phyloP scores from a whole-genome alignment of 2,888 invertebrate species.

The Latrodectus elegans region DNA sequence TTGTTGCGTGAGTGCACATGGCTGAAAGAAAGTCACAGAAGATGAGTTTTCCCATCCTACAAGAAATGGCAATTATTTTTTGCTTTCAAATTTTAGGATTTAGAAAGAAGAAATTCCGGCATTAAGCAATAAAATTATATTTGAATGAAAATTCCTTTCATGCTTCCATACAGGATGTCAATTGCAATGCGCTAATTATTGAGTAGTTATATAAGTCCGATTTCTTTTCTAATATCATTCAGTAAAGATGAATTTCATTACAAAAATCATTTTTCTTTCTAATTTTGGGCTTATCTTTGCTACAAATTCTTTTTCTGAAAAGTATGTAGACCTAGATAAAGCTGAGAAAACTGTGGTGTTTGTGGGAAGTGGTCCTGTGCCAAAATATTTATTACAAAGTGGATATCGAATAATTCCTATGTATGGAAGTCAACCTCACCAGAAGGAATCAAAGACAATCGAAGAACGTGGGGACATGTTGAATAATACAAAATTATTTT shows the following conservation, averaged over 20 bases:
- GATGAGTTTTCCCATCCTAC: not conserved
- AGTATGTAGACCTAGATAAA: not conserved
- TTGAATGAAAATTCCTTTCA: not conserved
- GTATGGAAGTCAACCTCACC: not conserved
- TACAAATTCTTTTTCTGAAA: not conserved
- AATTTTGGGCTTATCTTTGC: not conserved
- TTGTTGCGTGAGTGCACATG: conserved; percentile 18
- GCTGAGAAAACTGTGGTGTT: conserved; percentile 15
- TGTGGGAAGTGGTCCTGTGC: conserved; percentile 32
- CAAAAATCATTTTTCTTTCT: not conserved
- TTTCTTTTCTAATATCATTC: not conserved
- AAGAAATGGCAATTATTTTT: conserved; percentile 33
- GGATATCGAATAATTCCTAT: conserved; percentile 27
- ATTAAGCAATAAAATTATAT: not conserved
- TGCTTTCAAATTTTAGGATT: not conserved
- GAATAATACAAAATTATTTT: not conserved
- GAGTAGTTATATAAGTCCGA: not conserved
- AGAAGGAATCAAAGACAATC: not conserved
- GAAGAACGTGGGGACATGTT: not conserved
- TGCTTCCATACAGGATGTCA: not conserved
- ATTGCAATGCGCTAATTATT: not conserved
- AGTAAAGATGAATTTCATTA: no score
- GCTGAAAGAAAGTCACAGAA: conserved; percentile 33
- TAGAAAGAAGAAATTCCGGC: conserved; percentile 3
- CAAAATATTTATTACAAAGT: conserved; percentile 27